phyloP scores from a whole-genome alignment of 1,140 invertebrate species.

The Cherax quadricarinatus region DNA sequence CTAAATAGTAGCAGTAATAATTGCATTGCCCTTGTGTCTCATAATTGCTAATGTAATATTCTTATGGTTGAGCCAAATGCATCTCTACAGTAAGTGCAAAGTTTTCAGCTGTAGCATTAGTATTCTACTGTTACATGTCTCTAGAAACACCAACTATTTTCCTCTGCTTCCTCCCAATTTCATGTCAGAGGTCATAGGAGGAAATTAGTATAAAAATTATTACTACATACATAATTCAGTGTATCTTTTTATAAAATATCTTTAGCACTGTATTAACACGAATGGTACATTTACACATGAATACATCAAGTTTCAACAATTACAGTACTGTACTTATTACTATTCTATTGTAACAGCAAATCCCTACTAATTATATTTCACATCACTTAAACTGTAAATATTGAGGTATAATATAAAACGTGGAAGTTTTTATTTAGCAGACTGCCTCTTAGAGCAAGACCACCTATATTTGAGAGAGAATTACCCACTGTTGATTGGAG shows the following conservation, averaged over 20 bases:
- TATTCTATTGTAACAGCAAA: not conserved
- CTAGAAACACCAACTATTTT: constrained; percentile 2
- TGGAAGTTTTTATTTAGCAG: constrained; percentile 16
- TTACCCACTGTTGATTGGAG: too few relatives aligned
- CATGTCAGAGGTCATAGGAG: not conserved
- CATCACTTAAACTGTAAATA: constrained; percentile 7
- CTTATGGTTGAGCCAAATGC: too few relatives aligned
- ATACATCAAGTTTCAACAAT: constrained; percentile 26
- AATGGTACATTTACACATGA: constrained; percentile 18
- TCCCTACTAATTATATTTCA: constrained; percentile 17
- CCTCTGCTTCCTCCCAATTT: not conserved
- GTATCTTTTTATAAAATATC: constrained; percentile 23
- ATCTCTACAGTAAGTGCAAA: not conserved
- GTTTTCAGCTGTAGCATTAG: not conserved
- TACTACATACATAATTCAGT: constrained; percentile 17
- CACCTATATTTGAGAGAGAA: too few relatives aligned
- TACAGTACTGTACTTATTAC: not conserved
- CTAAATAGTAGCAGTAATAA: too few relatives aligned
- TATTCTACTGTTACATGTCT: not conserved
- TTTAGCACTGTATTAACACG: constrained; percentile 8
- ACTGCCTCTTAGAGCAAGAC: not conserved
- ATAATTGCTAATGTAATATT: too few relatives aligned
- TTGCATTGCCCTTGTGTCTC: too few relatives aligned
- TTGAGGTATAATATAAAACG: constrained; percentile 26
- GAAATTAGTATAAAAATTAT: constrained; percentile 37